A percentile compares a stretch with the other conserved stretches of the same genome.
Conservation (phyloP, 2,888 invertebrate species). For the Imbricaverruca yamaguchii region DNA sequence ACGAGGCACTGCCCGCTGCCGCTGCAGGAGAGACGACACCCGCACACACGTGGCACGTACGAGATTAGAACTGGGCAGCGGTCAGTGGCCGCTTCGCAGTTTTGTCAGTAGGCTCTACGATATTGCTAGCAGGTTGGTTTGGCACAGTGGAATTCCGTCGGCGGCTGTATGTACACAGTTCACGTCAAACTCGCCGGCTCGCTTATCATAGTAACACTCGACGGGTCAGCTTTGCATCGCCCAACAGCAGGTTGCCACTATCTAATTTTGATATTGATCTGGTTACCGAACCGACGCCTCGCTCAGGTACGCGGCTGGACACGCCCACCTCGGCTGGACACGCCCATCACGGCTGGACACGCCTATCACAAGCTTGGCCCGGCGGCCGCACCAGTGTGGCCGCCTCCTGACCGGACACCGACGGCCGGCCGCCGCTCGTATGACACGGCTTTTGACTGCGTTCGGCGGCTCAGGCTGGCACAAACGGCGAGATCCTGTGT, state of each 20-base stretch:
- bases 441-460: background rate
- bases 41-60: too few relatives aligned
- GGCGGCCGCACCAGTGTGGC: background rate
- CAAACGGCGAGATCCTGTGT: background rate
- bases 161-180: background rate
- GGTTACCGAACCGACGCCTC: background rate
- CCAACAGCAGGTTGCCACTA: background rate
- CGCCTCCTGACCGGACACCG: background rate
- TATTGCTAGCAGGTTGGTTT: background rate
- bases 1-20: too few relatives aligned
- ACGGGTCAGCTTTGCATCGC: background rate
- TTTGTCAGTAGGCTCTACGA: background rate
- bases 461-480: background rate
- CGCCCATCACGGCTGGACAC: too few relatives aligned
- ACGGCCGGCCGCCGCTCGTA: background rate
- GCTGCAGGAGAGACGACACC: too few relatives aligned
- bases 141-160: background rate
- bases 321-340: too few relatives aligned
- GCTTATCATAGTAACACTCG: background rate
- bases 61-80: too few relatives aligned
- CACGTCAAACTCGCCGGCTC: background rate
- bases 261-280: background rate
- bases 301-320: background rate
- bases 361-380: background rate
- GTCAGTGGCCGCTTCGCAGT: too few relatives aligned